Evolutionary conservation across 2,888 invertebrate genomes (phyloP).

Genomic region (Monochamus alternatus): DNA sequence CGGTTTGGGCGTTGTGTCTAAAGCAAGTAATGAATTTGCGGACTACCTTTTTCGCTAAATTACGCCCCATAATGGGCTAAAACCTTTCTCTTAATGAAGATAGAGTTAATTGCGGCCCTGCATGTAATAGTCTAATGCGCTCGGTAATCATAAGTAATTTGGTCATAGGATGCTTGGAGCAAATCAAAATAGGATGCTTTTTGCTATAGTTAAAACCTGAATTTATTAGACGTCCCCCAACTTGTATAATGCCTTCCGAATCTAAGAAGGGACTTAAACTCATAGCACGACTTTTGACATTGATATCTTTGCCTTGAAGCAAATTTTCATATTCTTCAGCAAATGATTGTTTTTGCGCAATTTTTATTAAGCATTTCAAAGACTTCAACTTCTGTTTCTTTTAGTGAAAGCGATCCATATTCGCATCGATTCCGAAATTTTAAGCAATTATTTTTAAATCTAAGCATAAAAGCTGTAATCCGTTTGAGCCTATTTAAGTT

Average conservation of each 20-base stretch:
- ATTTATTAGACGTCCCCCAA: conserved; percentile 49
- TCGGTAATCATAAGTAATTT: conserved; percentile 42
- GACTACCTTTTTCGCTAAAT: conserved; percentile 44
- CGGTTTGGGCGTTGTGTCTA: conserved; percentile 38
- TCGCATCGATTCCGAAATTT: neutral
- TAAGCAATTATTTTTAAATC: conserved; percentile 12
- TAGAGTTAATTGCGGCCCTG: conserved; percentile 46
- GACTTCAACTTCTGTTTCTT: conserved; percentile 26
- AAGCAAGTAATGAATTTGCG: conserved; percentile 48
- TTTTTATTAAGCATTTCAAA: conserved; percentile 24
- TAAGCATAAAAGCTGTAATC: conserved; percentile 10
- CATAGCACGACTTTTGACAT: conserved; percentile 35
- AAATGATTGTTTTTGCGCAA: conserved; percentile 30
- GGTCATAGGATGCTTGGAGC: conserved; percentile 45
- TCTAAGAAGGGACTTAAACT: conserved; percentile 50
- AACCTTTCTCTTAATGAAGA: conserved; percentile 49
- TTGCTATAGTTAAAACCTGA: conserved; percentile 45
- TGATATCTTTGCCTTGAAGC: neutral
- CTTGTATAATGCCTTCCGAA: conserved; percentile 41
- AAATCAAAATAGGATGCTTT: conserved; percentile 51
- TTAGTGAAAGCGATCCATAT: neutral
- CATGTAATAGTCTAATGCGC: conserved; percentile 48
- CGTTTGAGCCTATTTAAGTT: conserved; percentile 24
- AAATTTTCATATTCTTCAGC: conserved; percentile 26
- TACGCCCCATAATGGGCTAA: conserved; percentile 50